phyloP scores from a whole-genome alignment of 2,888 invertebrate species.

The Zele albiditarsus region DNA sequence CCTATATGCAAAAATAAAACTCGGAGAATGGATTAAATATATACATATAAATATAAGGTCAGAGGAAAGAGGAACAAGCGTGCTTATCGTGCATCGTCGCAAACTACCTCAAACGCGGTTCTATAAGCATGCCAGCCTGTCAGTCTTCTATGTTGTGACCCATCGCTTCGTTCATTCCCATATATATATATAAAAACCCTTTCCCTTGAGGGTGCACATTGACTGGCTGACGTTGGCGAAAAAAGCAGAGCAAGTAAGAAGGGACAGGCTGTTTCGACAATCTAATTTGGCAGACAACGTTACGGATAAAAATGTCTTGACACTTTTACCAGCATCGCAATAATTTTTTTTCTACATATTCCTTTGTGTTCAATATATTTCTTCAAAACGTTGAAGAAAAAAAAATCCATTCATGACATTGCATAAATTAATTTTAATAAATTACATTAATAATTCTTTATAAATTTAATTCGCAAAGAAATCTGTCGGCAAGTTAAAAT shows the following conservation, averaged over 20 bases:
- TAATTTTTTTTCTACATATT: neutral
- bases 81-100: conserved; percentile 73
- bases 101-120: conserved; percentile 59
- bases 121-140: conserved; percentile 32
- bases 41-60: conserved; percentile 50
- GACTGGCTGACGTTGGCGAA: conserved; percentile 68
- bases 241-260: conserved; percentile 52
- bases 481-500: neutral
- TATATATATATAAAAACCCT: conserved; percentile 20
- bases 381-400: neutral
- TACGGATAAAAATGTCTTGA: conserved; percentile 24
- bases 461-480: neutral
- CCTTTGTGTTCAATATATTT: neutral
- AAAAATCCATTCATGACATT: neutral
- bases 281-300: conserved; percentile 57
- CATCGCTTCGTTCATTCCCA: conserved; percentile 33
- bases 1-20: neutral
- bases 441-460: neutral
- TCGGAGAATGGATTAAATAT: neutral
- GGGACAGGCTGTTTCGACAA: conserved; percentile 54
- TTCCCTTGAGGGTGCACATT: conserved; percentile 35
- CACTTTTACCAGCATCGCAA: conserved; percentile 14
- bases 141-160: conserved; percentile 32
- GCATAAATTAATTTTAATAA: neutral
- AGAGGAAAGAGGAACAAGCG: conserved; percentile 67